Evolutionary conservation across 2,113 vertebrate genomes (phyloP).

Genomic region (Spermophilus dauricus): DNA sequence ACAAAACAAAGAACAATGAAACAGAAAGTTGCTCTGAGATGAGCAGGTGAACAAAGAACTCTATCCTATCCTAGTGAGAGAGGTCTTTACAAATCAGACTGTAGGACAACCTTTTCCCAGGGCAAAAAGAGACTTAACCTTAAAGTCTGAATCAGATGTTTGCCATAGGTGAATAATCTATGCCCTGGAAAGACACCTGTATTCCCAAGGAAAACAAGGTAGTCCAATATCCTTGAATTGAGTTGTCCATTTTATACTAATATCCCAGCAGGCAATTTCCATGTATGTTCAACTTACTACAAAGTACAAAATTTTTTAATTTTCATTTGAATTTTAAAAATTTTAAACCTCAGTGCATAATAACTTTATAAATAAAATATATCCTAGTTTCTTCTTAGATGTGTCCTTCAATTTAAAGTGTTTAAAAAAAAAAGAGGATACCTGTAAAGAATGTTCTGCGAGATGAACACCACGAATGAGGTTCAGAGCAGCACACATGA

Average conservation of each 20-base stretch:
- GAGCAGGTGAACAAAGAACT: neutral
- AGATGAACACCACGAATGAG: slow-evolving; percentile 97
- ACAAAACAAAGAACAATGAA: neutral
- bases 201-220: rapidly evolving
- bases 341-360: neutral
- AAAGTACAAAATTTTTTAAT: neutral
- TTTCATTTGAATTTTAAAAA: neutral
- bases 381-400: neutral
- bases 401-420: neutral
- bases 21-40: neutral
- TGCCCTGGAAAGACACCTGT: neutral
- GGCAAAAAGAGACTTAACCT: neutral
- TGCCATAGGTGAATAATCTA: neutral
- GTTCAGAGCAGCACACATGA: slow-evolving; percentile 97
- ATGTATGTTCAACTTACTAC: neutral
- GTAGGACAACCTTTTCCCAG: neutral
- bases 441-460: slow-evolving; percentile 95
- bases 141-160: neutral
- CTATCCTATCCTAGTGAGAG: neutral
- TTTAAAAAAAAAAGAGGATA: slow-evolving; percentile 78
- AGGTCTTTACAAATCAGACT: neutral
- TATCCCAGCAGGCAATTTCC: neutral
- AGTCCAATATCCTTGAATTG: neutral
- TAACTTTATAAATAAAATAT: neutral
- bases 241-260: neutral